Conservation (phyloP, 35 echinoderm and acorn worm genomes). For the Diadema setosum region DNA sequence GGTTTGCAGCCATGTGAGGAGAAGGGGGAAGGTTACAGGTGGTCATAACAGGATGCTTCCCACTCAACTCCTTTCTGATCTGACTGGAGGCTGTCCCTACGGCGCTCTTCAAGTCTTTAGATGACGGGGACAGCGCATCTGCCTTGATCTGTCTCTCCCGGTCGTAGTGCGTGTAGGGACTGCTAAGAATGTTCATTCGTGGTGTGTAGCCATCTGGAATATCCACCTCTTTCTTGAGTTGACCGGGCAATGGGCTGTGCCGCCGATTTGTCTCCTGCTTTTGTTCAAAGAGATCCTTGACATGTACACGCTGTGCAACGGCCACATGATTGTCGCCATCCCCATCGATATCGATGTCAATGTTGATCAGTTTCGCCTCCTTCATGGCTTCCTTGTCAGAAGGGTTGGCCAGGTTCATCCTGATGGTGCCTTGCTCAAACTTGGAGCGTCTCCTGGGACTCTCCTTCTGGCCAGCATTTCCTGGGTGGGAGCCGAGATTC, state of each 20-base stretch:
- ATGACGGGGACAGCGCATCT: neutral
- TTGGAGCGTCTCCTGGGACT: neutral
- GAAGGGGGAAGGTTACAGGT: neutral
- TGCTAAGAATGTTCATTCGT: conserved; percentile 51
- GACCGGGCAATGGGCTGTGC: neutral
- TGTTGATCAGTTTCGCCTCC: conserved; percentile 11
- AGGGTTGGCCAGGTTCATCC: conserved; percentile 33
- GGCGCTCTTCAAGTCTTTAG: conserved; percentile 14
- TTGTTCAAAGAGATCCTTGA: conserved; percentile 43
- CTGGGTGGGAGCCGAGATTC: neutral
- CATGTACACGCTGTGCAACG: neutral
- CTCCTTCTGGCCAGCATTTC: neutral
- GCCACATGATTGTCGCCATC: neutral
- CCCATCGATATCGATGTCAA: neutral
- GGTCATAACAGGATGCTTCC: conserved; percentile 9
- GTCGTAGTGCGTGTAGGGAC: conserved; percentile 9
- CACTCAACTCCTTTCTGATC: conserved; percentile 34
- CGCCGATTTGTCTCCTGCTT: neutral
- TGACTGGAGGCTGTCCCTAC: conserved; percentile 4
- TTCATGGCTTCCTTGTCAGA: neutral
- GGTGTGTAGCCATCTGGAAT: neutral
- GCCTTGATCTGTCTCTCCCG: neutral
- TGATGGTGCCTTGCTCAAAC: conserved; percentile 51
- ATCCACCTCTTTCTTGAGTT: neutral
- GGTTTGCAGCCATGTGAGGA: no score